These are phyloP conservation scores for Danio albolineatus DNA, from an alignment of 2,797 vertebrate species.

Conservation along the genomic window DNA sequence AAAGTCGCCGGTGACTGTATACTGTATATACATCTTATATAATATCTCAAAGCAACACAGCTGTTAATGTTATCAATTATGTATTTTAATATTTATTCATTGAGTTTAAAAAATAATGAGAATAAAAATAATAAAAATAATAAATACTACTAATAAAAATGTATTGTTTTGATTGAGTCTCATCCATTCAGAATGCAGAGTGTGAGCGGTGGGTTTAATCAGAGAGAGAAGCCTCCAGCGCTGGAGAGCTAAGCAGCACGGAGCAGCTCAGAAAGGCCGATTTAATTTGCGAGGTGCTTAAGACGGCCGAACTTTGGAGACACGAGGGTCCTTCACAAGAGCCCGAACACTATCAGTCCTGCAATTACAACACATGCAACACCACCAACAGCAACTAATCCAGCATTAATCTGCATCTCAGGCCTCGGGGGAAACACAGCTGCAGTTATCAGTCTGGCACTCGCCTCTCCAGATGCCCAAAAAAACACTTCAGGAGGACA, in stretches of 20 bases:
- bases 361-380: conserved; percentile 58
- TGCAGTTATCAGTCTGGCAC: conserved; percentile 25
- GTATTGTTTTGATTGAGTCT: not conserved
- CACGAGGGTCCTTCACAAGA: conserved; percentile 45
- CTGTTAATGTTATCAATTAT: too few relatives aligned
- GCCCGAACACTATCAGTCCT: conserved; percentile 44
- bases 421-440: conserved; percentile 26
- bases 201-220: conserved; percentile 28
- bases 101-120: too few relatives aligned
- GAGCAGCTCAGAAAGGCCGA: not conserved
- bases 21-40: too few relatives aligned
- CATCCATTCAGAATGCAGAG: conserved; percentile 18
- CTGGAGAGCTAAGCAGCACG: conserved; percentile 23
- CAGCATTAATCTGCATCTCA: conserved; percentile 47
- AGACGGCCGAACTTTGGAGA: conserved; percentile 28
- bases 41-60: too few relatives aligned
- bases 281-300: conserved; percentile 55
- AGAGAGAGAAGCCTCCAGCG: conserved; percentile 25
- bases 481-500: conserved; percentile 37
- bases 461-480: conserved; percentile 1
- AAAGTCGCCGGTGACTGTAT: too few relatives aligned
- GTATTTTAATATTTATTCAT: too few relatives aligned
- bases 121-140: too few relatives aligned
- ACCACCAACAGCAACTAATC: conserved; percentile 45
- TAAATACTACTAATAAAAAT: too few relatives aligned